Evolutionary conservation across 2,797 vertebrate genomes (phyloP), one percentile per base, ranked within the genome.

Genomic region (Melanotaenia trifasciata): DNA sequence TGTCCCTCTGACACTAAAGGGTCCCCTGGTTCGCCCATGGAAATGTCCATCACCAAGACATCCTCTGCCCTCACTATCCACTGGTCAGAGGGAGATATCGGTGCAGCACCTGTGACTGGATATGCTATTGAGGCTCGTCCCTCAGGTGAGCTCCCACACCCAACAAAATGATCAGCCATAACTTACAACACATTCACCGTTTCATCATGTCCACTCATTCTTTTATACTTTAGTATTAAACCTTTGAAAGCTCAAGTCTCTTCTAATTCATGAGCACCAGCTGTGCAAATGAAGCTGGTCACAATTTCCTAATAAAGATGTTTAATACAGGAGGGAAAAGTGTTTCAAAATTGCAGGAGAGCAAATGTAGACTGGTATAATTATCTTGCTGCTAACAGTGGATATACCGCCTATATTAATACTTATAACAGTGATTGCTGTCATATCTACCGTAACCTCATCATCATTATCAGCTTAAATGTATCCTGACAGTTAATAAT

Each of bases 61-160:
- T 76, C 96, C 62, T 95, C 96, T 3, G 94, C 92, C 18, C 93
- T 99, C 73, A 96, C 93, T 0, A 87, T 99, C 45, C 95, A 95
- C 33, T 99, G 98, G 98, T 90, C 92, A 0, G 96, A 96, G 70
- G 97, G 97, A 26, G 92, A 94, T 0, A 61, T 80, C 0, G 97
- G 97, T 43, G 84, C 85, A 33, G 94, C 94, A 0, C 95, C 95
- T 16, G 94, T 97, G 62, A 96, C 91, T 0, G 96, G 97, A 70
- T 99, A 97, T 14, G 89, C 96, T 24, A 95, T 99, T 22, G 97
- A 99, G 91, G 95, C 97, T 50, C 94, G 97, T 43, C 95, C 97
- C 33, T 99, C 97, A 93, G 98, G 98, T 99, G 59, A 85, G 70
- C 35, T 47, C 0, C 18, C 24, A 24, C 35, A 58, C 28, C 1